phyloP scores from a whole-genome alignment of 1,140 invertebrate genomes.

The Danaus melanippus region DNA sequence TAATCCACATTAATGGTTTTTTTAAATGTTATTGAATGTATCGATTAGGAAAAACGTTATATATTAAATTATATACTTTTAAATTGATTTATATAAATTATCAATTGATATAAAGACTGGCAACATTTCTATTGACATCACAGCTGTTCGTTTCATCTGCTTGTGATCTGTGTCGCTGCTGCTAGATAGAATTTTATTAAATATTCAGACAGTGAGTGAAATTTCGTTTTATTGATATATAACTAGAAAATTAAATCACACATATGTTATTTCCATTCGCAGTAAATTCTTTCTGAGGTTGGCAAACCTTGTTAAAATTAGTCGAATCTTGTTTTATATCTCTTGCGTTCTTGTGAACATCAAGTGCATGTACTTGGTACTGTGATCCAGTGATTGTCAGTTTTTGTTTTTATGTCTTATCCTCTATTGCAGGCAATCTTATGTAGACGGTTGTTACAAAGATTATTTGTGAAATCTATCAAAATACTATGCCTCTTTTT shows the following conservation, averaged over 20 bases:
- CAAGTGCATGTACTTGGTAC: constrained; percentile 41
- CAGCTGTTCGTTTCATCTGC: constrained; percentile 66
- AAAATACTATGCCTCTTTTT: constrained; percentile 90
- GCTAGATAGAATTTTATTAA: constrained; percentile 54
- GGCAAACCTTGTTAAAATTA: constrained; percentile 44
- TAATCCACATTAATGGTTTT: too few species aligned
- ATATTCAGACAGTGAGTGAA: constrained; percentile 64
- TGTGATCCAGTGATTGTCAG: constrained; percentile 31
- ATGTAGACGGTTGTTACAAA: constrained; percentile 60
- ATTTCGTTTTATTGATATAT: constrained; percentile 36
- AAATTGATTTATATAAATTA: too few species aligned
- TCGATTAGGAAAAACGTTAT: too few species aligned
- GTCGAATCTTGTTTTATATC: constrained; percentile 55
- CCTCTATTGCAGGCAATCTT: constrained; percentile 57
- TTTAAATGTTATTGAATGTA: too few species aligned
- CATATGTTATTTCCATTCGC: constrained; percentile 31
- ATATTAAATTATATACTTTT: too few species aligned
- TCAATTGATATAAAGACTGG: constrained; percentile 23
- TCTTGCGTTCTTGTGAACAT: constrained; percentile 56
- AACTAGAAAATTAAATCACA: constrained; percentile 29
- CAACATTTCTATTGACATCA: constrained; percentile 63
- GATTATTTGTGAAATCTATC: constrained; percentile 42
- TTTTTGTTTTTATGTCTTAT: constrained; percentile 35
- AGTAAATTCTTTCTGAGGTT: constrained; percentile 28
- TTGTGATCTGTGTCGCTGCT: constrained; percentile 45